These are phyloP conservation scores for Callinectes sapidus DNA, from an alignment of 2,888 invertebrate genomes.

Conservation along the genomic window DNA sequence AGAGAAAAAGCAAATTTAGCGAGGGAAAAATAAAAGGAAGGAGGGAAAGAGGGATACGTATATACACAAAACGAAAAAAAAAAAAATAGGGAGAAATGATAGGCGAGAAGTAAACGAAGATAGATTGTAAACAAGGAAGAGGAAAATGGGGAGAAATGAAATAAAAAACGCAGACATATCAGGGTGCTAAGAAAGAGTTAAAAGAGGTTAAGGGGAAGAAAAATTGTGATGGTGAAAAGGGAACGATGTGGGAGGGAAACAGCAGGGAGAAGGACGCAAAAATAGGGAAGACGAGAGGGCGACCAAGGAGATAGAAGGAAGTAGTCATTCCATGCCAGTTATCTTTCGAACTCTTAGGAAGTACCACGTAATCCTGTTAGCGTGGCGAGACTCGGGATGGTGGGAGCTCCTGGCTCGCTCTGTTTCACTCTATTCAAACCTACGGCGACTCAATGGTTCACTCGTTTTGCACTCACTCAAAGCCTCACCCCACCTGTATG, in stretches of 20 bases:
- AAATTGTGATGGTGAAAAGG: neutral
- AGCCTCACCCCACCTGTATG: neutral
- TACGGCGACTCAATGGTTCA: neutral
- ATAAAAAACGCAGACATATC: neutral
- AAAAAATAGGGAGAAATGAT: neutral
- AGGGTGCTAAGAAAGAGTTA: neutral
- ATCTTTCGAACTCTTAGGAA: constrained; percentile 4
- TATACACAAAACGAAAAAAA: neutral
- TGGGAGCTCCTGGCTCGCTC: neutral
- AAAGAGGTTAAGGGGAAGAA: neutral
- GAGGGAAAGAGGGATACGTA: neutral
- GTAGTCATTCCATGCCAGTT: neutral
- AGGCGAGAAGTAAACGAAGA: neutral
- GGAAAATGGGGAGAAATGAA: neutral
- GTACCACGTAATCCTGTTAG: neutral
- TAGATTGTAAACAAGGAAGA: neutral
- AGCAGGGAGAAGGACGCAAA: neutral
- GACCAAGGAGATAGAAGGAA: neutral
- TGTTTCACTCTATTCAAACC: neutral
- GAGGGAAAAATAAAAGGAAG: neutral
- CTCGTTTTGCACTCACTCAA: neutral
- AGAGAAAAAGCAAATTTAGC: neutral
- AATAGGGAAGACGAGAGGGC: neutral
- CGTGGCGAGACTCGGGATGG: neutral
- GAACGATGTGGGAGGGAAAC: neutral